Evolutionary conservation across 2,113 vertebrate genomes (phyloP), one percentile per base, ranked within the genome.

Genomic region (Puffinus mauretanicus): DNA sequence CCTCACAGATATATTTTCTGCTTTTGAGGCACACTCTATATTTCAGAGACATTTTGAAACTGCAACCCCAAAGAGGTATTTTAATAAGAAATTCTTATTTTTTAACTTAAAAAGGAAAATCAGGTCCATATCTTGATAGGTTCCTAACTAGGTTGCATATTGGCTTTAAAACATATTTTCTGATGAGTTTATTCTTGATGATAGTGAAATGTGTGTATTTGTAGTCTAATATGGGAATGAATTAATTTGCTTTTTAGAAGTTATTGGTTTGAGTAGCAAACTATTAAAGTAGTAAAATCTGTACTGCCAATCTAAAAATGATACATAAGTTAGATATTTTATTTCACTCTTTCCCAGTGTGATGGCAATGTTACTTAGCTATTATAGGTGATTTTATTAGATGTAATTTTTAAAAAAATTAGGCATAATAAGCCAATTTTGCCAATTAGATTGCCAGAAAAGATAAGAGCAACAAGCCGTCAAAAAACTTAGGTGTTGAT

Each of bases 261-360:
- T 47, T 90, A 83, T 51, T 94, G 42, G 36, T 93, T 94, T 88
- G 38, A 93, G 32, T 52, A 90, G 19, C n/a, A 92, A 92, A n/a
- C n/a, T 93, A 47, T 90, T 93, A 66, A 73, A 93, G 42, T 62
- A 82, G 29, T 47, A 90, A 95, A 97, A 75, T 46, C 58, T 80
- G 46, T 62, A 71, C 30, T 58, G 38, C n/a, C 38, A 55, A 29
- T 88, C 69, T 93, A 91, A 83, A 95, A 91, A 92, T 12, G 15
- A 21, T 61, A 24, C 36, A 6, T 34, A 21, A 80, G 1, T 55
- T 71, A 49, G 26, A 91, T 21, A 73, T 30, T 69, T 77, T 82
- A 71, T 92, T 93, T 93, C 30, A 57, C 27, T 93, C 49, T 44
- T 82, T 72, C 10, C 62, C 40, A 78, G 10, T 19, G 58, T 78